A percentile compares a stretch with the other conserved stretches of the same genome.
Conservation (phyloP, 2,888 invertebrate genomes). For the Dioctria linearis region DNA sequence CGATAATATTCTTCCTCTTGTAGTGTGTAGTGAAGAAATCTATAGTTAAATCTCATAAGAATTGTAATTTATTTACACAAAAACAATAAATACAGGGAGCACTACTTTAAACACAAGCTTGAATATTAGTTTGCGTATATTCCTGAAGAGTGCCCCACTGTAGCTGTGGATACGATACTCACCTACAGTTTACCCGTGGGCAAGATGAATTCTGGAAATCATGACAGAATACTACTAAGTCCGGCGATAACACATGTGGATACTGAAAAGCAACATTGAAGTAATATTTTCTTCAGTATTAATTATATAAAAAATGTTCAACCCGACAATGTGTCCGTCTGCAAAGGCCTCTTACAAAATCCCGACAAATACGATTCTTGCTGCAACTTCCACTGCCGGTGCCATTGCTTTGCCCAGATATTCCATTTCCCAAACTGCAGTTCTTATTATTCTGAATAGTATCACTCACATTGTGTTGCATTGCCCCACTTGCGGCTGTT, state of each 20-base stretch:
- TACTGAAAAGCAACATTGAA: conserved; percentile 55
- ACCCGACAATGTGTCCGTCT: conserved; percentile 64
- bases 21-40: conserved; percentile 83
- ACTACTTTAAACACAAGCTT: not conserved
- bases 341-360: conserved; percentile 75
- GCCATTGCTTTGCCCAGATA: conserved; percentile 53
- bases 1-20: conserved; percentile 85
- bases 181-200: conserved; percentile 79
- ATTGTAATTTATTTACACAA: no score
- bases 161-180: conserved; percentile 60
- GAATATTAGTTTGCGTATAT: not conserved
- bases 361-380: conserved; percentile 72
- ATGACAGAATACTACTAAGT: conserved; percentile 74
- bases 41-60: conserved; percentile 61
- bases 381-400: conserved; percentile 37
- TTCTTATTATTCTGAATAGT: not conserved
- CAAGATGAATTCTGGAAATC: conserved; percentile 84
- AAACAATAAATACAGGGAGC: not conserved
- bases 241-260: conserved; percentile 62
- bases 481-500: not conserved
- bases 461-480: not conserved
- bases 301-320: conserved; percentile 29
- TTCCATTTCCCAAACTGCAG: not conserved
- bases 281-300: not conserved
- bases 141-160: not conserved